Conservation (phyloP, 2,797 vertebrate species). For the Sebastes itinus region DNA sequence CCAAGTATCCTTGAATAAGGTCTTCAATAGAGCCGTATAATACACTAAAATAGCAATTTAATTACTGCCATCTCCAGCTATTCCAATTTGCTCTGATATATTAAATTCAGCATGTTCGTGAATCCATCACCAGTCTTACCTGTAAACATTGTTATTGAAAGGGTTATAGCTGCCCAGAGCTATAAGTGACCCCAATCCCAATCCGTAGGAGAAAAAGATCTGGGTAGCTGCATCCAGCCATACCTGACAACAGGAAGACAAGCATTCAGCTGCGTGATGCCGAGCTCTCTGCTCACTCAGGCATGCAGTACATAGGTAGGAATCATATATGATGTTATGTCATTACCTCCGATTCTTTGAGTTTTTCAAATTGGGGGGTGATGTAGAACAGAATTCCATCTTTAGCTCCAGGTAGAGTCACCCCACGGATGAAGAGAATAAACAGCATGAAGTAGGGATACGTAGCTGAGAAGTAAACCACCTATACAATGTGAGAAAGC, state of each 20-base stretch:
- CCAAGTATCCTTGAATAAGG: slow-evolving; percentile 7
- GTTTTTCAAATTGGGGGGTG: slow-evolving; percentile 96
- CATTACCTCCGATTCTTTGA: slow-evolving; percentile 95
- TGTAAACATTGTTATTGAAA: slow-evolving; percentile 99
- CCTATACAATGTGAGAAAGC: slow-evolving; percentile 79
- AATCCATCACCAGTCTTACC: slow-evolving; percentile 79
- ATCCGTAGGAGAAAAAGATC: slow-evolving; percentile 98
- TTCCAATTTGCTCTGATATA: not conserved
- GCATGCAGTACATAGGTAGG: slow-evolving; percentile 23
- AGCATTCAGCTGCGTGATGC: slow-evolving; percentile 21
- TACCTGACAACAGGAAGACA: slow-evolving; percentile 83
- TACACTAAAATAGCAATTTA: slow-evolving; percentile 23
- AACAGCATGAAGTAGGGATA: slow-evolving; percentile 98
- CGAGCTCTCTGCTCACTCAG: slow-evolving; percentile 4
- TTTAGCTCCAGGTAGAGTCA: slow-evolving; percentile 93
- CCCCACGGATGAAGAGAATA: slow-evolving; percentile 96
- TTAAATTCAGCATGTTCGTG: slow-evolving; percentile 4
- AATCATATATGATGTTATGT: slow-evolving; percentile 24
- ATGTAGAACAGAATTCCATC: slow-evolving; percentile 97
- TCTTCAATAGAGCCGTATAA: slow-evolving; percentile 4
- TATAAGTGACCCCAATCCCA: slow-evolving; percentile 96
- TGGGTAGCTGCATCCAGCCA: slow-evolving; percentile 99
- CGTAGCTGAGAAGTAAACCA: slow-evolving; percentile 98
- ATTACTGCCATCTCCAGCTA: slow-evolving; percentile 29
- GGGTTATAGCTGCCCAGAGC: slow-evolving; percentile 98